Evolutionary conservation across 1,140 invertebrate genomes (phyloP), one percentile per base, ranked within the genome.

Genomic region (Penaeus vannamei): DNA sequence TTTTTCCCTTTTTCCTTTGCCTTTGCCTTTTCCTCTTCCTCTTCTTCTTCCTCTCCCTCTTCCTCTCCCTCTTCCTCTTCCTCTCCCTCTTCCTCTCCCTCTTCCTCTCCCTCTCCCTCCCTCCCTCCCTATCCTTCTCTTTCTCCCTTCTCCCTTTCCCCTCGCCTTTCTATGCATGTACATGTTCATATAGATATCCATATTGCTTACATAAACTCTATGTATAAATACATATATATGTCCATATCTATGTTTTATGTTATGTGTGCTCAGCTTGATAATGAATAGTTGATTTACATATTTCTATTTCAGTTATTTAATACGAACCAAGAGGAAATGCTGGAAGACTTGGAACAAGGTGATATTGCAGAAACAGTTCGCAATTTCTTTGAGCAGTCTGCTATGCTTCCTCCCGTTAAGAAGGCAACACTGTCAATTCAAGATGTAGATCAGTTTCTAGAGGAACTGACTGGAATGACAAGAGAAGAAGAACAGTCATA

Each of bases 361-460:
- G 97, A 98, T 93, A 95, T 98, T 23, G 96, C 97, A 8, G 96
- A 97, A 92, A 98, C 97, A 0, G 95, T 98, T n/a, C 93, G 95
- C 90, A 93, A 94, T 79, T 98, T 97, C 92, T 98, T 97, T 93
- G 95, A 96, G 89, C 93, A 95, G 82, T 97, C 95, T 83, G 93
- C 92, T 66, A 90, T 95, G 3, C 94, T 94, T 90, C 96, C 96
- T 0, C 93, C 94, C 23, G 92, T 93, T 76, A 95, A 96, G 88
- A 98, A 97, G 92, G 94, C 92, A 14, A 69, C 20, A 10, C 93
- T 99, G 1, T 96, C 95, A 26, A 92, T 98, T 42, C 95, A 96
- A 91, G 95, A 98, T 91, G 95, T 98, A 23, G 96, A 98, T 92
- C 91, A 94, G 61, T 96, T 97, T 92, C 93, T 98, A 12, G 93